A percentile compares a stretch with the other conserved stretches of the same genome.
Conservation (phyloP, 2,888 invertebrate species). For the Tenodera sinensis region DNA sequence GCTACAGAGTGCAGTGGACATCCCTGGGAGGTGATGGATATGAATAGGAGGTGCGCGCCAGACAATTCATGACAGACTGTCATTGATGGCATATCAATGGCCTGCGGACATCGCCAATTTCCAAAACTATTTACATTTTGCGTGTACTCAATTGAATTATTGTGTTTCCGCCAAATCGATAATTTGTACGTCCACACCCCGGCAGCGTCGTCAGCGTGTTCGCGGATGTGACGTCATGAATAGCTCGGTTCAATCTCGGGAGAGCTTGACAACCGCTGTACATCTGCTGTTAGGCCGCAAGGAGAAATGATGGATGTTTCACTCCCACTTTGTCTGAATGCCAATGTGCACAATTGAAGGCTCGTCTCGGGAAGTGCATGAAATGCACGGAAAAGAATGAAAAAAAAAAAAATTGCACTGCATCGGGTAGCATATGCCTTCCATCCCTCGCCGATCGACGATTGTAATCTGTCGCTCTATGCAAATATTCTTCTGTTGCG, state of each 20-base stretch:
- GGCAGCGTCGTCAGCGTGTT: neutral
- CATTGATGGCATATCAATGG: neutral
- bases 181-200: neutral
- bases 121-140: conserved; percentile 14
- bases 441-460: neutral
- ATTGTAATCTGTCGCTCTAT: neutral
- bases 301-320: neutral
- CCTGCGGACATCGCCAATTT: neutral
- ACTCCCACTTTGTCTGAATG: neutral
- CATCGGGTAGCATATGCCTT: neutral
- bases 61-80: neutral
- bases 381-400: neutral
- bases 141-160: conserved; percentile 13
- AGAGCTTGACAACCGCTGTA: neutral
- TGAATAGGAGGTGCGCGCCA: neutral
- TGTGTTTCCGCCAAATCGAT: conserved; percentile 13
- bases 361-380: neutral
- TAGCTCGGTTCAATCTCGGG: neutral
- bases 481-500: neutral
- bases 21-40: neutral
- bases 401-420: neutral
- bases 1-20: neutral
- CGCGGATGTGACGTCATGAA: neutral
- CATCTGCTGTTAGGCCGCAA: neutral
- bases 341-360: neutral